phyloP scores from a whole-genome alignment of 2,113 vertebrate genomes.

The Myrmophylax atrothorax region DNA sequence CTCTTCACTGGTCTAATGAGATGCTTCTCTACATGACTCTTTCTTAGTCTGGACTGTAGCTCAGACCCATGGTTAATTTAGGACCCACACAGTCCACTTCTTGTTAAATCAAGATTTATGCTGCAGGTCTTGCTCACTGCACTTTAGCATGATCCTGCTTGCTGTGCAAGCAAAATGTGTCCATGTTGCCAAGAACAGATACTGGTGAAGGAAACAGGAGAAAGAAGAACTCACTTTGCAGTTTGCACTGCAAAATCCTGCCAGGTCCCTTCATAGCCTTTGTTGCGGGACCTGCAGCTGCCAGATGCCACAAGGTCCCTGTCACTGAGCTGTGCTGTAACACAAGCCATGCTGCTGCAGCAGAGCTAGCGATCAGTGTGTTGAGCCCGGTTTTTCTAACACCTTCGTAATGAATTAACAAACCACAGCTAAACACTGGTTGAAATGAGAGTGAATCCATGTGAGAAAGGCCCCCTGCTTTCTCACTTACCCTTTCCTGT shows the following conservation, averaged over 20 bases:
- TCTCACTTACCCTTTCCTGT: neutral
- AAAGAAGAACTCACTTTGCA: neutral
- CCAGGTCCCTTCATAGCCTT: neutral
- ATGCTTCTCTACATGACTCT: neutral
- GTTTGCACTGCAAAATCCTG: neutral
- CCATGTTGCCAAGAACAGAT: rapidly evolving
- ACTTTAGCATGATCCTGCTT: neutral
- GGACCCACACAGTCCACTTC: neutral
- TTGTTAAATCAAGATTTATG: neutral
- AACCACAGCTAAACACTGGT: neutral
- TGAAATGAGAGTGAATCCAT: neutral
- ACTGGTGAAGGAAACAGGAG: neutral
- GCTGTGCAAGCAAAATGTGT: neutral
- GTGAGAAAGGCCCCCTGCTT: neutral
- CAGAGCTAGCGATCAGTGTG: neutral
- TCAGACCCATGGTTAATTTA: neutral
- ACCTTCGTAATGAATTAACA: neutral
- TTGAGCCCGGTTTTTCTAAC: neutral
- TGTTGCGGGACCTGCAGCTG: neutral
- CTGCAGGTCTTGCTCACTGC: neutral
- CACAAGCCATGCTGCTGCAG: neutral
- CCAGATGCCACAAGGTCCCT: neutral
- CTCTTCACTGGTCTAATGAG: rapidly evolving
- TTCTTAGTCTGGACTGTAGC: neutral
- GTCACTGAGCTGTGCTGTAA: neutral